Base-by-base conservation (phyloP, 2,113 vertebrate species). In the Lonchura striata region DNA sequence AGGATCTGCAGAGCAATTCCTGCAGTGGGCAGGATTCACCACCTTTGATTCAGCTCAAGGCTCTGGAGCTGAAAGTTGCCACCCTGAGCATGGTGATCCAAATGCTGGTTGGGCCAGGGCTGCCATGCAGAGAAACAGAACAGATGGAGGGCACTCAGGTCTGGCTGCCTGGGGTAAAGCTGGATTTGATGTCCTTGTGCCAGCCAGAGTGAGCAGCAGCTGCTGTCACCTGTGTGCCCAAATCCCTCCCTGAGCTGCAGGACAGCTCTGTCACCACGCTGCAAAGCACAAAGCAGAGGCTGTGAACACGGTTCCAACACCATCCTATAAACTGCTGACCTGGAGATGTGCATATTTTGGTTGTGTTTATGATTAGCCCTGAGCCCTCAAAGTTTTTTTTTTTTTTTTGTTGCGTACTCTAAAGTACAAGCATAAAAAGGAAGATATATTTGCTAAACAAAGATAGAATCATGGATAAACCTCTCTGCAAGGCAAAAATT, bases 61-160 rank as follows among this genome's bases (percentile, higher is more conserved):
- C 33, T 76, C 53, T 4, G 27, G 39, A 56, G 18, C 18, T 80
- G 33, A 31, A 68, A 59, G 7, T 41, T 66, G 17, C 28, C 21
- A 2, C 24, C 8, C 52, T 54, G 13, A 66, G 76, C 31, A 47
- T 12, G 42, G 22, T 3, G 13, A 75, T 21, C 11, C 41, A 61
- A 52, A 74, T 22, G 41, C n/a, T 91, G 69, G 13, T 24, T 6
- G 31, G 3, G n/a, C 18, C 3, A 4, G 65, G 50, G 37, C 28
- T 61, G 30, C 30, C 27, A 0, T 28, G 54, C 10, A 70, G 50
- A 63, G 9, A 10, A n/a, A 72, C 23, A 23, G 33, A 76, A 19
- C 2, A 39, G 30, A 33, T 6, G 8, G 25, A 44, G 24, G 7
- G 16, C 23, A 19, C 5, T 0, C 42, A 19, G 10, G 7, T 9